Percentiles rank a stretch among this genome's conserved stretches.
phyloP scores from a whole-genome alignment of 2,113 vertebrate genomes.

The Atlantisia rogersi region DNA sequence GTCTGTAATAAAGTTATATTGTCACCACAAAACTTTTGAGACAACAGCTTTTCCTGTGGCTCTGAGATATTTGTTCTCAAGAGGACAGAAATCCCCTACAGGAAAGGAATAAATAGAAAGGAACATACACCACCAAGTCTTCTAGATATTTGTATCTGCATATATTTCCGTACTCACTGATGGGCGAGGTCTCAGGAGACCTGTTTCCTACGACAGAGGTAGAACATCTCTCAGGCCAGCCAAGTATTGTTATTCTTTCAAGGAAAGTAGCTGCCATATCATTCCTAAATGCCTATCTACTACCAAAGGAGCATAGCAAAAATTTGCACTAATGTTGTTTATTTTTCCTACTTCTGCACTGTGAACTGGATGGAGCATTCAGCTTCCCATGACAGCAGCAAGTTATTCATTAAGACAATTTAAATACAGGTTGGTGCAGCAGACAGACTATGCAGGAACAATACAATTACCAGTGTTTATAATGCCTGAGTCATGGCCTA shows the following conservation, averaged over 20 bases:
- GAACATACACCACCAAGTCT: not conserved
- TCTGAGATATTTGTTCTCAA: not conserved
- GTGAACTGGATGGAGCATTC: not conserved
- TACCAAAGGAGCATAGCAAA: not conserved
- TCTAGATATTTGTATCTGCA: not conserved
- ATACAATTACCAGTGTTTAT: conserved; percentile 11
- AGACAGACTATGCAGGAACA: not conserved
- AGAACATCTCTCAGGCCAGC: not conserved
- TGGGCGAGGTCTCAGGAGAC: not conserved
- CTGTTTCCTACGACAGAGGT: not conserved
- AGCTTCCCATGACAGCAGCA: not conserved
- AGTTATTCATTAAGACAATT: not conserved
- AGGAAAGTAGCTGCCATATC: not conserved
- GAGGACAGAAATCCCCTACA: not conserved
- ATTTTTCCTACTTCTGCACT: not conserved
- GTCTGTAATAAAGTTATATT: not conserved
- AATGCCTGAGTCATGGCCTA: not conserved
- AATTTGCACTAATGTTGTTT: not conserved
- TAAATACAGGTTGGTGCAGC: not conserved
- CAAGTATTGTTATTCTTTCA: not conserved
- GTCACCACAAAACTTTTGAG: not conserved
- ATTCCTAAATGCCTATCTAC: not conserved
- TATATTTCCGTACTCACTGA: not conserved
- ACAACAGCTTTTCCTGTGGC: not conserved
- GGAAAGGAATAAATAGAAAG: not conserved